Percentiles rank a stretch among this genome's conserved stretches.
phyloP scores from a whole-genome alignment of 2,113 vertebrate genomes.

The Cercocebus atys region DNA sequence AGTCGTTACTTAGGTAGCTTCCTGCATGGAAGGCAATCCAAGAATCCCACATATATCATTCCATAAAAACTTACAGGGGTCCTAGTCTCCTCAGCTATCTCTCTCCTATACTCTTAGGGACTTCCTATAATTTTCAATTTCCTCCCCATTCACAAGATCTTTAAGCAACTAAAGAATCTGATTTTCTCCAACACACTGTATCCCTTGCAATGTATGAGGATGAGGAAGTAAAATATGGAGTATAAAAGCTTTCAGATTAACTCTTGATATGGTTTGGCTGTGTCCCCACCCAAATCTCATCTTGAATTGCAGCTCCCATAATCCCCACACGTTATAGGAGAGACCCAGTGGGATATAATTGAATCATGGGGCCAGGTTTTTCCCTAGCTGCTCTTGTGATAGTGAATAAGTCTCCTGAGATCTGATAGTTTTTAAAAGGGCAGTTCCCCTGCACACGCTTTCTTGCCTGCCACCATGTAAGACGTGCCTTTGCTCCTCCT shows the following conservation, averaged over 20 bases:
- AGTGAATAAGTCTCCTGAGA: too few species aligned
- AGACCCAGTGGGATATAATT: too few species aligned
- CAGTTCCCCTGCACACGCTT: too few species aligned
- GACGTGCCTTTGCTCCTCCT: too few species aligned
- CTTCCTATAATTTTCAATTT: background rate
- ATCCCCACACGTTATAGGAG: too few species aligned
- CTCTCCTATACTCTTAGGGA: background rate
- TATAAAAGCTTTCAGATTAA: background rate
- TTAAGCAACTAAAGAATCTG: constrained; percentile 16
- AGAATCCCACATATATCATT: background rate
- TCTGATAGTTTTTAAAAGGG: too few species aligned
- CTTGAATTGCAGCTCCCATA: too few species aligned
- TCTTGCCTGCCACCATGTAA: too few species aligned
- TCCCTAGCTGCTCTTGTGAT: too few species aligned
- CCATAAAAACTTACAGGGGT: background rate
- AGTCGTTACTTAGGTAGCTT: background rate
- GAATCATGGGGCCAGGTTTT: too few species aligned
- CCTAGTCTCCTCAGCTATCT: background rate
- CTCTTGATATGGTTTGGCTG: background rate
- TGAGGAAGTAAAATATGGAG: background rate
- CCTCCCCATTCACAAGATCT: constrained; percentile 10
- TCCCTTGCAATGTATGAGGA: background rate
- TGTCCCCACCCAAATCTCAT: too few species aligned
- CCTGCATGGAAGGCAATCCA: background rate
- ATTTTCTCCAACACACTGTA: background rate